phyloP scores from a whole-genome alignment of 2,888 invertebrate species.

The Cataglyphis livida region DNA sequence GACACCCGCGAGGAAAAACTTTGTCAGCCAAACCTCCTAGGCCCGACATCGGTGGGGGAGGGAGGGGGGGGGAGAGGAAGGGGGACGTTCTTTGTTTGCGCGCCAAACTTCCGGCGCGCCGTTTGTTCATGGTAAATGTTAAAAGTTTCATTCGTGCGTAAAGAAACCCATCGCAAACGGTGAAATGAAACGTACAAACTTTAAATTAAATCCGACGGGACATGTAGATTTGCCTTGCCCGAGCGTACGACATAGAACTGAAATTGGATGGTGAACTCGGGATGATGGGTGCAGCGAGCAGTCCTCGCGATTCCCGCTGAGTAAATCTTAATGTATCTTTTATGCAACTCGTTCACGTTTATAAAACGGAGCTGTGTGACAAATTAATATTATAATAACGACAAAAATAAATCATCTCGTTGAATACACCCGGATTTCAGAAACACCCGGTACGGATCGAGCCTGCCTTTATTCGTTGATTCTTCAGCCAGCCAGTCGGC shows the following conservation, averaged over 20 bases:
- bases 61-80: no score
- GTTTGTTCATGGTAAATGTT: constrained; percentile 46
- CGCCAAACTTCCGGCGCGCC: constrained; percentile 41
- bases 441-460: background rate
- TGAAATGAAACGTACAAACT: constrained; percentile 53
- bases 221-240: constrained; percentile 32
- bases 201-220: constrained; percentile 54
- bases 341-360: background rate
- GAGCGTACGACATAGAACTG: background rate
- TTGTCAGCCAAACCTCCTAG: constrained; percentile 18
- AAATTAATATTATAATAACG: constrained; percentile 9
- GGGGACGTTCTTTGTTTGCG: constrained; percentile 25
- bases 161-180: constrained; percentile 29
- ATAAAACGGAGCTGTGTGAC: background rate
- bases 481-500: background rate
- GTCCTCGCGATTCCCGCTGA: background rate
- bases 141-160: constrained; percentile 49
- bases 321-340: constrained; percentile 13
- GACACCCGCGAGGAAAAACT: constrained; percentile 42
- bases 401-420: background rate
- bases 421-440: background rate
- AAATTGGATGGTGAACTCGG: constrained; percentile 33
- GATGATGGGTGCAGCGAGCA: background rate
- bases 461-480: background rate
- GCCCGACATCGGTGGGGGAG: background rate